Evolutionary conservation across 2,888 invertebrate genomes (phyloP).

Genomic region (Epirrhoe alternata): DNA sequence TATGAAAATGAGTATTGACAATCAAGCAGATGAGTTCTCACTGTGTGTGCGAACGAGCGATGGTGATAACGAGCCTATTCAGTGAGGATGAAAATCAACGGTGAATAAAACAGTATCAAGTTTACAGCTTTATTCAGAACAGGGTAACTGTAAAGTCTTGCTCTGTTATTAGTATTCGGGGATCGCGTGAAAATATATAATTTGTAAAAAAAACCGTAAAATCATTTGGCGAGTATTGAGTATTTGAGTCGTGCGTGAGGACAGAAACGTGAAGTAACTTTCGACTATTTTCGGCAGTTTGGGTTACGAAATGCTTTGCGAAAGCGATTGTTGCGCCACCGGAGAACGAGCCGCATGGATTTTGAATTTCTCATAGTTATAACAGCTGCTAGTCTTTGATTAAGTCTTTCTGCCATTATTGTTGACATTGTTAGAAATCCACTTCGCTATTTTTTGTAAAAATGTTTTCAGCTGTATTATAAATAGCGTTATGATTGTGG

Average conservation of each 20-base stretch:
- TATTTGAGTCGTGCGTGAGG: constrained; percentile 59
- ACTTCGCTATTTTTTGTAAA: neutral
- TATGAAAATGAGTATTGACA: neutral
- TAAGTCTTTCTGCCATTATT: neutral
- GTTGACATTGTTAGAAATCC: neutral
- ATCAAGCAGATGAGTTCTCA: neutral
- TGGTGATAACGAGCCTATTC: constrained; percentile 4
- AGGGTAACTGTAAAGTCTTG: constrained; percentile 9
- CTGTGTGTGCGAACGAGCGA: constrained; percentile 1
- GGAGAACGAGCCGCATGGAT: constrained; percentile 42
- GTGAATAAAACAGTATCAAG: constrained; percentile 20
- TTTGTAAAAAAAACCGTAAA: constrained; percentile 46
- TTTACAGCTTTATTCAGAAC: constrained; percentile 24
- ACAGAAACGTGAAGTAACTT: constrained; percentile 70
- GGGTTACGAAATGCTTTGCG: constrained; percentile 75
- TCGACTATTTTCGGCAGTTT: constrained; percentile 73
- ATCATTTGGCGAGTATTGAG: constrained; percentile 35
- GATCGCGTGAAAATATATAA: constrained; percentile 33
- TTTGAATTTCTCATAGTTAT: constrained; percentile 48
- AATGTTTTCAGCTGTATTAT: neutral
- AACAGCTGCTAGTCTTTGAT: constrained; percentile 1
- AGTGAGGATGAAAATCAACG: constrained; percentile 14
- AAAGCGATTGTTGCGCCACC: constrained; percentile 71
- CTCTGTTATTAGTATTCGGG: constrained; percentile 2
- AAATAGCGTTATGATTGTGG: neutral